These are phyloP conservation scores for Stenotaenia linearis DNA, from an alignment of 2,888 invertebrate genomes.

Conservation along the genomic window DNA sequence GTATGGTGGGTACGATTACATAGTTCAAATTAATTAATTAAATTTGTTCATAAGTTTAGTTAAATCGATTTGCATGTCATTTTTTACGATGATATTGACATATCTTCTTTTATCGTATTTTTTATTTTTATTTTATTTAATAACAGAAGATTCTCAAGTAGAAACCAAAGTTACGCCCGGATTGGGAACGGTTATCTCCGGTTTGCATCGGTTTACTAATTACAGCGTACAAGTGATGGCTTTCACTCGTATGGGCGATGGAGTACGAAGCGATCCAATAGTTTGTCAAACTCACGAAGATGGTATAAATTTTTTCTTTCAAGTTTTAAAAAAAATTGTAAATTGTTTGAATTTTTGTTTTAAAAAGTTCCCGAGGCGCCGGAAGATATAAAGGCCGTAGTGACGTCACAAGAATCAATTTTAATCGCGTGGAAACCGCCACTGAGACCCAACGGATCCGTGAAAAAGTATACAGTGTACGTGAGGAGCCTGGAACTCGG, in stretches of 20 bases:
- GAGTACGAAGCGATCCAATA: background rate
- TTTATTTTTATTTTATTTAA: background rate
- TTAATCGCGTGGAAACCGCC: background rate
- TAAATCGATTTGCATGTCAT: background rate
- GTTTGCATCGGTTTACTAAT: constrained; percentile 21
- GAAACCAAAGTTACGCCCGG: constrained; percentile 20
- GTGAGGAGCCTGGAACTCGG: constrained; percentile 6
- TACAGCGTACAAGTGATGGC: constrained; percentile 31
- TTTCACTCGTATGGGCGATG: constrained; percentile 21
- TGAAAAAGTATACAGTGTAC: constrained; percentile 26
- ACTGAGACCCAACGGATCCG: background rate
- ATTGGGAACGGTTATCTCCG: constrained; percentile 26
- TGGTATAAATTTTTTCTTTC: background rate
- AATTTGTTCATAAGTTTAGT: too few relatives aligned
- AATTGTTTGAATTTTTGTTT: background rate
- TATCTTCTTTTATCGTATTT: background rate
- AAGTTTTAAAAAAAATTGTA: too few relatives aligned
- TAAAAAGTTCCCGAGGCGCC: constrained; percentile 18
- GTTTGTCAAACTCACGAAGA: constrained; percentile 23
- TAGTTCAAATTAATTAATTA: background rate
- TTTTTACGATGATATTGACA: background rate
- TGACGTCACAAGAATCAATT: background rate
- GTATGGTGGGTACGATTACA: constrained; percentile 66
- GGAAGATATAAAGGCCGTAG: background rate
- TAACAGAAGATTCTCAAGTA: background rate